Base-by-base conservation (phyloP, 2,888 invertebrate species). In the Phytoseiulus persimilis region DNA sequence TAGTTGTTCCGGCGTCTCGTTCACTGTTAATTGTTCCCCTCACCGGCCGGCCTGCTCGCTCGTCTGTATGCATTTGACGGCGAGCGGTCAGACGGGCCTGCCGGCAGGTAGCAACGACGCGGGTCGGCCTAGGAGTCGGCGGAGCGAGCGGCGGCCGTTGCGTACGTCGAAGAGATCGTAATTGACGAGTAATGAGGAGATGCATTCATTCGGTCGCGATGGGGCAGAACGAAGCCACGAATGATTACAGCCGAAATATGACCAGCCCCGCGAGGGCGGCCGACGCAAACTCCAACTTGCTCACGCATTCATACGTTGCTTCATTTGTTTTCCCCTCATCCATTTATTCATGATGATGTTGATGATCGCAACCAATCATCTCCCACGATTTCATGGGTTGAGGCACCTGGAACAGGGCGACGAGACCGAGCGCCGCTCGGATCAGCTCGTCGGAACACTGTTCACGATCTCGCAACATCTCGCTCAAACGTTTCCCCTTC, bases 151-250 rank as follows among this genome's bases (percentile, higher is more conserved):
- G 65, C 11, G 65, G 5, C 14, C 18, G 65, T 14, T 14, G 18
- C 1, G 65, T 6, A 65, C 65, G 5, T 39, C 39, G 65, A 65
- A 65, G 65, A 65, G 65, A 65, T 65, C 65, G 65, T 65, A 65
- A 65, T 65, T 65, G 65, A 65, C 65, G 65, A 65, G 65, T 65
- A 65, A 65, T 65, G 65, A 65, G 65, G 65, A 65, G 65, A 65
- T 65, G 65, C 65, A 65, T 65, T 23, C 65, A 65, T 65, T 65
- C 65, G 65, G 5, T 65, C 65, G 65, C 65, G 65, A 65, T 65
- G 65, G 18, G 18, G 65, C 65, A 65, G 65, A 65, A 28, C 65
- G 23, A 28, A 65, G 65, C 65, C 18, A 65, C 65, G 65, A 65
- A 65, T 65, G 65, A 65, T 65, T 65, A 65, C 65, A 18, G 65